Conservation (phyloP, 2,888 invertebrate species). For the Elaeidobius kamerunicus region DNA sequence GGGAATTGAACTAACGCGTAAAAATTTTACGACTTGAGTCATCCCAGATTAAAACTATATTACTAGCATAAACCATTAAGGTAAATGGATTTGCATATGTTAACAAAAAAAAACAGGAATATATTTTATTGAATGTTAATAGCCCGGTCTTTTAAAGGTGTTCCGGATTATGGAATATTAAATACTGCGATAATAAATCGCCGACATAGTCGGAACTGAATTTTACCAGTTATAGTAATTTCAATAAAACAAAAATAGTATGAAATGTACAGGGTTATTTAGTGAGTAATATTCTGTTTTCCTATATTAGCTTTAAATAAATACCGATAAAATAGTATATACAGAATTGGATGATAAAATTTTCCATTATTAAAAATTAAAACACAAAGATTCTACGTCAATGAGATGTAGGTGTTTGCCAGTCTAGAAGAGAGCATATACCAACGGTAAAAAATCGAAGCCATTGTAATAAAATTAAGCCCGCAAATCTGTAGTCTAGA, state of each 20-base stretch:
- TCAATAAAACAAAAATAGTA: too few relatives aligned
- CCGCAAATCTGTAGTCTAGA: constrained; percentile 17
- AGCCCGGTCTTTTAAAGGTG: constrained; percentile 34
- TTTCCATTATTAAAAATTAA: too few relatives aligned
- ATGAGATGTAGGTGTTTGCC: constrained; percentile 19
- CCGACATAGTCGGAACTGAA: constrained; percentile 14
- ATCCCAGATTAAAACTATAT: constrained; percentile 4
- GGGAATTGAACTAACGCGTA: constrained; percentile 1
- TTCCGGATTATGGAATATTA: constrained; percentile 36
- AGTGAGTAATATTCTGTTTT: too few relatives aligned
- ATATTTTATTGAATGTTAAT: constrained; percentile 46
- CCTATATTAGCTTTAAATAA: too few relatives aligned
- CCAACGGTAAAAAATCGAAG: constrained; percentile 20
- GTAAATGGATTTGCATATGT: constrained; percentile 19
- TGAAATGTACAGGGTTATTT: too few relatives aligned
- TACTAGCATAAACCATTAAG: constrained; percentile 7
- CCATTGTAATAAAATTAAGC: constrained; percentile 24
- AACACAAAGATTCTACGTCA: constrained; percentile 6
- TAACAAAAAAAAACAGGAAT: constrained; percentile 35
- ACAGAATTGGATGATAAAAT: too few relatives aligned
- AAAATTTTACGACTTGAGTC: constrained; percentile 5
- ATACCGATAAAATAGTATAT: too few relatives aligned
- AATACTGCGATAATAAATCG: constrained; percentile 8
- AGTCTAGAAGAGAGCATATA: constrained; percentile 25
- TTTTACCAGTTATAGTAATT: too few relatives aligned